Evolutionary conservation across 2,888 invertebrate genomes (phyloP), one percentile per base, ranked within the genome.

Genomic region (Ischnus inquisitorius): DNA sequence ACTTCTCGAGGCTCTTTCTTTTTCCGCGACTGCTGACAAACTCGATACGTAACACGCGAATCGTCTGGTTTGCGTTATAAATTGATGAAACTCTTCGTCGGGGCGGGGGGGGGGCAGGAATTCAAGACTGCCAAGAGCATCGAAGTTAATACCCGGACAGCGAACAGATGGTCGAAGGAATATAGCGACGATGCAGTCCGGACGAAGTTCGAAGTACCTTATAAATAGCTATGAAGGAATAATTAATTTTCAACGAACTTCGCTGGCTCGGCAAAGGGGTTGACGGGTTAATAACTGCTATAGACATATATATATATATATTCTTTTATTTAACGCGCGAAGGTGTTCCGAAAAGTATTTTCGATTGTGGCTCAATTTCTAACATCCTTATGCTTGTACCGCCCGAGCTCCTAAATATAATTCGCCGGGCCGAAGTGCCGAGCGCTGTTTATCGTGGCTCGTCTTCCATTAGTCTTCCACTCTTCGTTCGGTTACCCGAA

Each of bases 321-420:
- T 51, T 12, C 12, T 28, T 25, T 54, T 54, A 19, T 54, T 34
- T 34, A 34, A 54, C 14, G 19, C 19, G 19, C 19, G 51, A 16
- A 51, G 22, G 22, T 54, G 19, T 54, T 6, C 19, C 28, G 12
- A 60, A 60, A 60, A 60, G 25, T 60, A 28, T 19, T 60, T 62
- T 65, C 39, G 14, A 34, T 68, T 34, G 25, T 64, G 8, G 5
- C 14, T 67, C 51, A 25, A 67, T 39, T 65, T 48, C 65, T 28
- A 72, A 25, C 46, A 12, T 46, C 46, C n/a, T 46, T 41, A 28
- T 10, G 60, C 54, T n/a, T 74, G 28, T 25, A 41, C 46, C 34
- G 62, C 60, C 22, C 62, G 76, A 83, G 76, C 77, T 25, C 65
- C 83, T 83, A 80, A 80, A 83, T 83, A 83, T 81, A 84, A 82